Evolutionary conservation across 2,113 vertebrate genomes (phyloP), one percentile per base, ranked within the genome.

Genomic region (Vidua chalybeata): DNA sequence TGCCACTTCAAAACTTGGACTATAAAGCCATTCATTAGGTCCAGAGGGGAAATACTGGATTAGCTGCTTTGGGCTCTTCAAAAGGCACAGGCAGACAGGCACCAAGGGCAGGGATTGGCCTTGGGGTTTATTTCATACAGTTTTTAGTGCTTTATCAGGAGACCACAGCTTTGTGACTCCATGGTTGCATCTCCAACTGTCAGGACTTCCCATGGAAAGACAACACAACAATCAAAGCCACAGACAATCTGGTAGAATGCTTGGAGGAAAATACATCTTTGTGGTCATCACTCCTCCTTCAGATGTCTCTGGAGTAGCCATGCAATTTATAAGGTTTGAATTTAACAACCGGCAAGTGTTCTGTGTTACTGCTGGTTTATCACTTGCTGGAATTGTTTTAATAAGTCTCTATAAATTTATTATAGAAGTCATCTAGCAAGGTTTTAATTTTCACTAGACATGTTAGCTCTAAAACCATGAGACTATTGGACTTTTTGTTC

Each of bases 341-440:
- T 84, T 84, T 30, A 87, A 78, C 64, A 74, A 15, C 1, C 49
- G 33, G 19, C 27, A 87, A 84, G 28, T n/a, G 28, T 58, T 77
- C 37, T 55, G 41, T 52, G 22, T 43, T 77, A 58, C 54, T 62
- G 30, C 58, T 71, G 48, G 30, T 80, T 72, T 90, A 58, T 46
- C 37, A n/a, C 58, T 68, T 61, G 28, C 62, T 62, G 62, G 61
- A 79, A 83, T 37, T 68, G 39, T 87, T 89, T 83, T 52, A 82
- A 33, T 52, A 75, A 56, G 41, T 35, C 33, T 87, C 87, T 63
- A 75, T 54, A 66, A 81, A 74, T 87, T 81, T 81, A 31, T 93
- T 45, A 8, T 3, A 71, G 13, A 64, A 73, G 30, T 45, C 17
- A 69, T 18, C 71, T 35, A 64, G 67, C 30, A 64, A 71, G 58